Evolutionary conservation across 2,113 vertebrate species (phyloP).

Genomic region (Bubo blakistoni): DNA sequence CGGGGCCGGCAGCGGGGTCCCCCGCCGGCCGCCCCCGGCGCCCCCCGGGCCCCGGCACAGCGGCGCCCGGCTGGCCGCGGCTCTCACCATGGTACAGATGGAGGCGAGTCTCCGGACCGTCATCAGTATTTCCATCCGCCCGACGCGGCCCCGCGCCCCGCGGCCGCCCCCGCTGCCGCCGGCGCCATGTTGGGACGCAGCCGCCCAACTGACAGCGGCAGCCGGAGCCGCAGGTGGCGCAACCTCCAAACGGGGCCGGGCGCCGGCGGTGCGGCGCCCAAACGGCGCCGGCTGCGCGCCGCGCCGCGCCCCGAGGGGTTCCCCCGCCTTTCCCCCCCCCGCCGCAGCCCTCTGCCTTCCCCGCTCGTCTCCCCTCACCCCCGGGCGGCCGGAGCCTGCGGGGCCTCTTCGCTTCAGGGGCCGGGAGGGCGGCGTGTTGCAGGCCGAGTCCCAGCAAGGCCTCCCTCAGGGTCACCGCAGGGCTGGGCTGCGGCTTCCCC

Average conservation of each 20-base stretch:
- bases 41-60: not conserved
- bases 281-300: not conserved
- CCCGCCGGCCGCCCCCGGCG: not conserved
- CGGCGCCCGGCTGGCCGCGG: not conserved
- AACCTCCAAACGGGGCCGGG: constrained; percentile 12
- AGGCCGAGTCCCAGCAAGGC: not conserved
- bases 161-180: constrained; percentile 59
- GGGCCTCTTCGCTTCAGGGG: not conserved
- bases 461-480: not conserved
- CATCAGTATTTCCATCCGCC: constrained; percentile 92
- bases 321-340: fast-evolving
- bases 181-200: constrained; percentile 57
- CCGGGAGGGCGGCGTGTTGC: not conserved
- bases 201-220: constrained; percentile 43
- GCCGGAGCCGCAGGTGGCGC: constrained; percentile 52
- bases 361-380: not conserved
- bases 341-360: not conserved
- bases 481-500: not conserved
- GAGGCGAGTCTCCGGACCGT: constrained; percentile 94
- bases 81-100: constrained; percentile 91
- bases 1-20: not conserved
- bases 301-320: not conserved
- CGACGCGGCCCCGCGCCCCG: constrained; percentile 65
- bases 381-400: not conserved
- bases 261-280: not conserved